These are phyloP conservation scores for Macroteleia sp. DNA, from an alignment of 2,888 invertebrate species.

Conservation along the genomic window DNA sequence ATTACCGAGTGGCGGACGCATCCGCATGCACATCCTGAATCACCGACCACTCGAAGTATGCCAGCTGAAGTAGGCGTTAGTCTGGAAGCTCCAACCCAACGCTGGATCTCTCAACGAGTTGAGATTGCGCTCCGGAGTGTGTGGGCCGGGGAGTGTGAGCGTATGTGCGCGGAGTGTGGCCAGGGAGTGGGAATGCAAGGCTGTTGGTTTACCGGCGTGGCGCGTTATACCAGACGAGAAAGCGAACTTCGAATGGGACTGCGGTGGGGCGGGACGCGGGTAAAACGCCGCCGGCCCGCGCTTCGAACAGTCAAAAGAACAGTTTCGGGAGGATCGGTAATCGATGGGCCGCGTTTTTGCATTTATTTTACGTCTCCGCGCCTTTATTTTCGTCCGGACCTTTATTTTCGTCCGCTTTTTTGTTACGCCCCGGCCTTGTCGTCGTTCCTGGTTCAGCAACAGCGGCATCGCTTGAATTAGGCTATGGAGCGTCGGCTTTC, in stretches of 20 bases:
- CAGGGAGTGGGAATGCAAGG: conserved; percentile 69
- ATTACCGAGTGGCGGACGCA: conserved; percentile 38
- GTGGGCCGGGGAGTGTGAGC: too few species aligned
- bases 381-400: neutral
- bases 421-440: neutral
- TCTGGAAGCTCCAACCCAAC: conserved; percentile 56
- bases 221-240: conserved; percentile 63
- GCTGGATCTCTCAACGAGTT: too few species aligned
- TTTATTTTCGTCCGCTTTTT: neutral
- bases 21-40: conserved; percentile 9
- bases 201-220: conserved; percentile 80
- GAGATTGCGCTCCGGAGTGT: too few species aligned
- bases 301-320: conserved; percentile 52
- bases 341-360: conserved; percentile 53
- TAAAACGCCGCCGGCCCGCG: conserved; percentile 50
- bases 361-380: conserved; percentile 38
- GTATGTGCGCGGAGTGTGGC: conserved; percentile 23
- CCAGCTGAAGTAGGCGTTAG: conserved; percentile 57
- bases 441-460: conserved; percentile 3
- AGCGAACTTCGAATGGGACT: conserved; percentile 51
- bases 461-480: conserved; percentile 30
- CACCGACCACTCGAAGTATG: conserved; percentile 19
- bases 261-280: conserved; percentile 24
- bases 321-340: conserved; percentile 55
- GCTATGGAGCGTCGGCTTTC: conserved; percentile 2